These are phyloP conservation scores for Tribolium freemani DNA, from an alignment of 2,888 invertebrate species.

Conservation along the genomic window DNA sequence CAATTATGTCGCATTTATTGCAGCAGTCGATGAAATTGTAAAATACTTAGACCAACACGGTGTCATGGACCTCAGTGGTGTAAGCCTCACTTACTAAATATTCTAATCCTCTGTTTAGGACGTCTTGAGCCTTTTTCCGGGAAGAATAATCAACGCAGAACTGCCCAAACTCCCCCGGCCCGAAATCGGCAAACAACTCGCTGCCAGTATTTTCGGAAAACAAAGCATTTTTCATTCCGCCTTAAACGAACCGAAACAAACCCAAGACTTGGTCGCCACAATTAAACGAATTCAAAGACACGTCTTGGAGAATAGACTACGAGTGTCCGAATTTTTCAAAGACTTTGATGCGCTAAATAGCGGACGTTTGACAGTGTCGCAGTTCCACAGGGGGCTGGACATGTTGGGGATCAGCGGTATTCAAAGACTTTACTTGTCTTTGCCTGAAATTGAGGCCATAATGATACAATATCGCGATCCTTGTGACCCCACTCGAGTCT, in stretches of 20 bases:
- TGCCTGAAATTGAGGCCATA: slow-evolving; percentile 76
- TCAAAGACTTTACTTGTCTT: slow-evolving; percentile 72
- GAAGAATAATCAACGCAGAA: slow-evolving; percentile 77
- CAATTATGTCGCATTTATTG: slow-evolving; percentile 83
- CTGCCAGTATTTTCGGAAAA: slow-evolving; percentile 70
- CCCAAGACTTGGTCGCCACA: slow-evolving; percentile 71
- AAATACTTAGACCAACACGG: slow-evolving; percentile 71
- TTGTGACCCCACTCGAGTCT: slow-evolving; percentile 76
- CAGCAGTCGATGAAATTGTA: slow-evolving; percentile 77
- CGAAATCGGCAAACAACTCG: slow-evolving; percentile 72
- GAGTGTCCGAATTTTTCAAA: slow-evolving; percentile 79
- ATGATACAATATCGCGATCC: slow-evolving; percentile 79
- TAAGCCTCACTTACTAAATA: slow-evolving; percentile 56
- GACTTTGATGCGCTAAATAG: slow-evolving; percentile 76
- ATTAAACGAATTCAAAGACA: slow-evolving; percentile 78
- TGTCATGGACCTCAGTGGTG: slow-evolving; percentile 72
- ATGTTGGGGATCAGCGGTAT: slow-evolving; percentile 75
- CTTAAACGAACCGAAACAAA: slow-evolving; percentile 68
- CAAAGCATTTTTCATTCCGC: slow-evolving; percentile 75
- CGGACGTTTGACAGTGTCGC: slow-evolving; percentile 78
- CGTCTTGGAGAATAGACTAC: slow-evolving; percentile 75
- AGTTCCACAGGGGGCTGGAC: slow-evolving; percentile 80
- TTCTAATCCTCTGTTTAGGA: slow-evolving; percentile 62
- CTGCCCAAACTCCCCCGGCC: slow-evolving; percentile 79
- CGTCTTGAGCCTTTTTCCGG: slow-evolving; percentile 73